phyloP scores from a whole-genome alignment of 2,888 invertebrate genomes.

The Philonicus albiceps region DNA sequence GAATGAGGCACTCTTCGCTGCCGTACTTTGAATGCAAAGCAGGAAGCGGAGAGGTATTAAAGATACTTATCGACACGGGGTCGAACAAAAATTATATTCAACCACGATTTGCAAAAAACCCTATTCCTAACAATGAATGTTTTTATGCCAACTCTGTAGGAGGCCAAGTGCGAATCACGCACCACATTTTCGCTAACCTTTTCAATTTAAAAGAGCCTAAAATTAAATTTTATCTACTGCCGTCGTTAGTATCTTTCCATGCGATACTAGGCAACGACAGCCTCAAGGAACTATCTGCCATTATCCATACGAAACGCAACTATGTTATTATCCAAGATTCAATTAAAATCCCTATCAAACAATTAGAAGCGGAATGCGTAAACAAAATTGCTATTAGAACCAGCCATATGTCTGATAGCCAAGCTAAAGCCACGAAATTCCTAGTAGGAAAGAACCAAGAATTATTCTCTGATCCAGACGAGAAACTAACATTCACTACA shows the following conservation, averaged over 20 bases:
- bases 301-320: not conserved
- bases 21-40: not conserved
- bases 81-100: conserved; percentile 29
- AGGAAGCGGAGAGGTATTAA: conserved; percentile 33
- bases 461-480: too few relatives aligned
- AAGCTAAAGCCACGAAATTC: not conserved
- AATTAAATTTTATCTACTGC: conserved; percentile 1
- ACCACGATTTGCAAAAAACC: conserved; percentile 31
- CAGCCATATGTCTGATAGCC: not conserved
- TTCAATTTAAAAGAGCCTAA: not conserved
- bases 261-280: too few relatives aligned
- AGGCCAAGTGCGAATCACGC: conserved; percentile 41
- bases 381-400: not conserved
- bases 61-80: conserved; percentile 13
- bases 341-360: too few relatives aligned
- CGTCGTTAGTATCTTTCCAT: not conserved
- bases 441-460: too few relatives aligned
- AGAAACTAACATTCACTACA: too few relatives aligned
- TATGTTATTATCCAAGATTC: too few relatives aligned
- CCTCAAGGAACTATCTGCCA: not conserved
- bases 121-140: conserved; percentile 33
- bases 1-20: not conserved
- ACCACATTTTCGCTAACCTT: conserved; percentile 38
- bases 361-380: not conserved
- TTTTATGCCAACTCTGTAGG: conserved; percentile 44